Evolutionary conservation across 2,113 vertebrate species (phyloP), one percentile per base, ranked within the genome.

Genomic region (Sturnira hondurensis): DNA sequence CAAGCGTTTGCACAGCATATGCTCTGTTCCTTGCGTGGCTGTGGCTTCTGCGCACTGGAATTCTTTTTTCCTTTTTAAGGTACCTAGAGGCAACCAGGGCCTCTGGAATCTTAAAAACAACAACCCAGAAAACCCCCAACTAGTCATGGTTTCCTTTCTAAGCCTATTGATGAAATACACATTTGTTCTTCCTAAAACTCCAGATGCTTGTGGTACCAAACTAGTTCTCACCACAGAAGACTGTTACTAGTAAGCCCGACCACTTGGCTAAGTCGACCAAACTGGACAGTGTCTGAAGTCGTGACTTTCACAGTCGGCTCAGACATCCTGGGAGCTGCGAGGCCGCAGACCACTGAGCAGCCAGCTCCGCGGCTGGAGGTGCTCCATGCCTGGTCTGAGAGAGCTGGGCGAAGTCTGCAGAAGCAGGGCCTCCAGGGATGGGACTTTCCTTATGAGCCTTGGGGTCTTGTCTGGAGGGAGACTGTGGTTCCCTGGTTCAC

Each of bases 151-250:
- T 91, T 83, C 36, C 89, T 80, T 77, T 84, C 47, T 52, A 84
- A 68, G 19, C 6, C 26, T 73, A 96, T 61, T 52, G 71, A 82
- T 93, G 54, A 74, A 97, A 90, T 63, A 52, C 11, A 50, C 89
- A 82, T 87, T 78, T 43, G 33, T 89, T 68, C 58, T 78, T 84
- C 70, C 74, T 73, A 31, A 84, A 82, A 33, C 70, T 54, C 80
- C 22, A 85, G 41, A 81, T 78, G 15, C n/a, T 38, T 50, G 4
- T 33, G 33, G 84, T 33, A 24, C 84, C 67, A 58, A 80, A 28
- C 65, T 41, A 54, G n/a, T 52, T 87, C 91, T 90, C 7, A 6
- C 71, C 92, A 92, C 31, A 3, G 14, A 36, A 61, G 33, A 52
- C 43, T 26, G 7, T 71, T 28, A 54, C 54, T 13, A 47, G 77